These are phyloP conservation scores for Lypha dubia DNA, from an alignment of 2,888 invertebrate genomes.

Conservation along the genomic window DNA sequence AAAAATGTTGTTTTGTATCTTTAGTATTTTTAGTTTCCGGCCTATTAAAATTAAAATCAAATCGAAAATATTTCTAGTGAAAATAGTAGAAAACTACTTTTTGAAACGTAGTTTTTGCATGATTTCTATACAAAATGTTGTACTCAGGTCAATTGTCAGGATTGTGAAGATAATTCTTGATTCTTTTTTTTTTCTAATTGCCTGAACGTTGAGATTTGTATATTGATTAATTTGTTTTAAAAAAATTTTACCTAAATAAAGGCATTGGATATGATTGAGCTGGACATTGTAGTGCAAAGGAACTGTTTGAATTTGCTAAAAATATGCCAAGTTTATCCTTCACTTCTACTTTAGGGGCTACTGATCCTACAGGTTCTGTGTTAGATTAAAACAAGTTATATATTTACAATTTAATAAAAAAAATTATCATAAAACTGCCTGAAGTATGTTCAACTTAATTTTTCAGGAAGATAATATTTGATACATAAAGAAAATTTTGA, in stretches of 20 bases:
- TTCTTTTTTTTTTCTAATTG: constrained; percentile 1
- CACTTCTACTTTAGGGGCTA: constrained; percentile 87
- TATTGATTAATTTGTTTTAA: not conserved
- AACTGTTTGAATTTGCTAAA: constrained; percentile 71
- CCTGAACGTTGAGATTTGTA: constrained; percentile 47
- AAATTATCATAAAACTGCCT: constrained; percentile 45
- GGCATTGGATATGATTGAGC: constrained; percentile 88
- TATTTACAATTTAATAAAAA: not conserved
- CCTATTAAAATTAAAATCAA: too few relatives aligned
- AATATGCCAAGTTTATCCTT: constrained; percentile 84
- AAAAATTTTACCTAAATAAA: constrained; percentile 84
- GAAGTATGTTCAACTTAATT: not conserved
- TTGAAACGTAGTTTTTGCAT: too few relatives aligned
- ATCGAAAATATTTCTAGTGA: too few relatives aligned
- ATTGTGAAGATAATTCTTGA: too few relatives aligned
- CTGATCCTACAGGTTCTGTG: constrained; percentile 84
- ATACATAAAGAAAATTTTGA: too few relatives aligned
- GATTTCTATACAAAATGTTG: too few relatives aligned
- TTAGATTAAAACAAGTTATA: not conserved
- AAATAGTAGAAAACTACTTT: too few relatives aligned
- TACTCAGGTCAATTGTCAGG: too few relatives aligned
- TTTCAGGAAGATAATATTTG: too few relatives aligned
- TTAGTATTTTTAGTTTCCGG: too few relatives aligned
- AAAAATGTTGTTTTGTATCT: too few relatives aligned
- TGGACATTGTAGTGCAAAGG: constrained; percentile 85